phyloP scores from a whole-genome alignment of 2,797 vertebrate species.

The Dryobates pubescens region DNA sequence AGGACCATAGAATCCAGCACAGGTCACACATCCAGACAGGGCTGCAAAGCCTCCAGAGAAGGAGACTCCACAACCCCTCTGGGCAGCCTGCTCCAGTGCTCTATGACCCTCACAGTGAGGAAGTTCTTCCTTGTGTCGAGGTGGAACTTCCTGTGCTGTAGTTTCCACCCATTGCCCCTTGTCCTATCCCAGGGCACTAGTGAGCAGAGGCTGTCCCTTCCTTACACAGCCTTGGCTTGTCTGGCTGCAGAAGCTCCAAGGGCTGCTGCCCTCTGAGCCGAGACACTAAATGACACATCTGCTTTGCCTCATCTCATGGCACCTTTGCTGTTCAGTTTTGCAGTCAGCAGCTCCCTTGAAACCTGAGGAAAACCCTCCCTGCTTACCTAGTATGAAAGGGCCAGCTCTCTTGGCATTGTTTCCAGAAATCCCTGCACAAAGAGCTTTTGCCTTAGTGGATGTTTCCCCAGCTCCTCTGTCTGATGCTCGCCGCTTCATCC shows the following conservation, averaged over 20 bases:
- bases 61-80: too few species aligned
- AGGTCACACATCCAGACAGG: too few species aligned
- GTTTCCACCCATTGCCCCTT: too few species aligned
- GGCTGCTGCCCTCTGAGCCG: not conserved
- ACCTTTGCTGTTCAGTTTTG: not conserved
- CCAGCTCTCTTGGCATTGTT: conserved; percentile 96
- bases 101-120: too few species aligned
- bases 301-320: not conserved
- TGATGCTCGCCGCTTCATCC: conserved; percentile 96
- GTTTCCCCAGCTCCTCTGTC: conserved; percentile 96
- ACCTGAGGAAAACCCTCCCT: not conserved
- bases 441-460: conserved; percentile 90
- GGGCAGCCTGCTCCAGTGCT: too few species aligned
- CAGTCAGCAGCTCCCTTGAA: not conserved
- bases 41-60: too few species aligned
- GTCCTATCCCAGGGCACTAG: too few species aligned
- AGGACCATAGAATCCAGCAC: too few species aligned
- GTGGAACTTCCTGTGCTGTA: too few species aligned
- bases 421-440: conserved; percentile 93
- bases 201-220: too few species aligned
- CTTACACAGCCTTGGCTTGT: not conserved
- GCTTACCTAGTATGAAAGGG: conserved; percentile 94
- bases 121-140: too few species aligned
- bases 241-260: not conserved
- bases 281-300: not conserved